Evolutionary conservation across 2,888 invertebrate genomes (phyloP), one percentile per base, ranked within the genome.

Genomic region (Aelia acuminata): DNA sequence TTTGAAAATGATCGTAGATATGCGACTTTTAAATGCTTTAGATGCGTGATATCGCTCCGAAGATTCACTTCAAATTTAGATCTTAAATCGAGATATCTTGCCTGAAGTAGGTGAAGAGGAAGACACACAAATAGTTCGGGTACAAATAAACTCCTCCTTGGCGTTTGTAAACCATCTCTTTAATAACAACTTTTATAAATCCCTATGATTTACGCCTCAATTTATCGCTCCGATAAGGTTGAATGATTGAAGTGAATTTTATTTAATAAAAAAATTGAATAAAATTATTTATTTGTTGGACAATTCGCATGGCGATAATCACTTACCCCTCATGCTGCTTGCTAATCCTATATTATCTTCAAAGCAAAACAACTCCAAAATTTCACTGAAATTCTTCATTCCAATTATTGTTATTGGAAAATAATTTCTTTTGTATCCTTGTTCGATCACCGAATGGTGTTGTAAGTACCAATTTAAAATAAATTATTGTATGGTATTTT

Each of bases 101-200:
- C 18, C 31, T 63, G 31, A 63, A 63, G 63, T 63, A 63, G 63
- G 63, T 63, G 63, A 63, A 63, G 63, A 63, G 63, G 63, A 63
- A 63, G 31, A 63, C 63, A 63, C 63, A 31, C 31, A 57, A 63
- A 63, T 63, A 63, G 63, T 63, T 31, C 57, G 63, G 63, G 31
- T 63, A 63, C 63, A 63, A 63, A 63, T 63, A 63, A 63, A 63
- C 63, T 63, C 8, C 63, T n/a, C n/a, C 63, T 63, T 63, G 63
- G 63, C 63, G 18, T 63, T 63, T 63, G 63, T 63, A 63, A 63
- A 63, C 63, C 15, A 63, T 31, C 63, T 31, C 15, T 63, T 63
- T 63, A 63, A 63, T 63, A 63, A 63, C 63, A 31, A 63, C 31
- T 63, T 63, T 63, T 31, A 63, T 63, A 63, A 31, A 31, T 31